Percentiles rank a stretch among this genome's conserved stretches.
phyloP scores from a whole-genome alignment of 2,797 vertebrate species.

The Microtus californicus region DNA sequence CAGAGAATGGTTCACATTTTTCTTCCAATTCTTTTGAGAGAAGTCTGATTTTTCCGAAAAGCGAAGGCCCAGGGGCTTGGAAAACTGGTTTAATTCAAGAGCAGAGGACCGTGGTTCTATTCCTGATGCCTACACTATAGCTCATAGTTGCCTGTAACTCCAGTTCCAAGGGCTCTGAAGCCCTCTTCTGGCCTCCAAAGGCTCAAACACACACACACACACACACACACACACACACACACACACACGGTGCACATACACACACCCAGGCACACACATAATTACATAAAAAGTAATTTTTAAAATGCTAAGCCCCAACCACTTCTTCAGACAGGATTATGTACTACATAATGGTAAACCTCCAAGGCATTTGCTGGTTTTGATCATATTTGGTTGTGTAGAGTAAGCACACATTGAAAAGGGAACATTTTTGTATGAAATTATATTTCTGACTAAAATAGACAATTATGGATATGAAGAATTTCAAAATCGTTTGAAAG shows the following conservation, averaged over 20 bases:
- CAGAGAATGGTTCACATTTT: slow-evolving; percentile 8
- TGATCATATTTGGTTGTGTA: slow-evolving; percentile 19
- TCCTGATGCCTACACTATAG: background rate
- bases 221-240: background rate
- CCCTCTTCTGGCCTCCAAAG: background rate
- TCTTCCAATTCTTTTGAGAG: background rate
- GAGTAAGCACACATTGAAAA: slow-evolving; percentile 38
- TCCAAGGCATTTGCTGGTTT: slow-evolving; percentile 35
- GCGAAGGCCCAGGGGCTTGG: background rate
- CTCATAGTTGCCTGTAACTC: background rate
- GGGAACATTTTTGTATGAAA: slow-evolving; percentile 26
- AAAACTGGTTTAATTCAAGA: background rate
- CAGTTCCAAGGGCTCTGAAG: background rate
- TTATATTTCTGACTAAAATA: slow-evolving; percentile 56
- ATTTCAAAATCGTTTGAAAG: background rate
- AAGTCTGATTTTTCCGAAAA: slow-evolving; percentile 5
- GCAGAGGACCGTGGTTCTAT: background rate
- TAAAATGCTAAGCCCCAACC: slow-evolving; percentile 12
- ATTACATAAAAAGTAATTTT: background rate
- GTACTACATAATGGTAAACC: slow-evolving; percentile 20
- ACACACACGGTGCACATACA: background rate
- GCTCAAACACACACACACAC: background rate
- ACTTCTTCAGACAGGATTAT: background rate
- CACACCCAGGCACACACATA: background rate
- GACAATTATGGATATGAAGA: slow-evolving; percentile 29